Evolutionary conservation across 2,888 invertebrate genomes (phyloP), one percentile per base, ranked within the genome.

Genomic region (Ophonus ardosiacus): DNA sequence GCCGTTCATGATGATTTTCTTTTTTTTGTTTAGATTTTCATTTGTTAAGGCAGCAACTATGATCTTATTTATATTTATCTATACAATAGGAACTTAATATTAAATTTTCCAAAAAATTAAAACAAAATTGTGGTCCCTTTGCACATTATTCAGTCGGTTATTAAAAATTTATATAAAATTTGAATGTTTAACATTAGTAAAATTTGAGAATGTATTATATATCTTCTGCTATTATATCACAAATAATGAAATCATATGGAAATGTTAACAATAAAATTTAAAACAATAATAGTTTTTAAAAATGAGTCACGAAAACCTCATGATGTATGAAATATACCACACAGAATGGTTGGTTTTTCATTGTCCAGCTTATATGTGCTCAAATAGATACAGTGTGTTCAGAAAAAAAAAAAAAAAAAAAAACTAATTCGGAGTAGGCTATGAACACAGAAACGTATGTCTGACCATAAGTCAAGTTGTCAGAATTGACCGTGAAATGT

Each of bases 1-100:
- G 71, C 71, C 71, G 17, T 74, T 74, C 18, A 40, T 74, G 43
- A 74, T 74, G 71, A 74, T 74, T 74, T 71, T 63, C 43, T 68
- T 68, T 68, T 68, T 68, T 63, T 63, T 63, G 63, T 38, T 31
- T 38, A 38, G 40, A 15, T 74, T 74, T 74, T 43, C 40, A 74
- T 43, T 43, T 38, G 24, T 74, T 18, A 74, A 74, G 71, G 71
- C 71, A 74, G 71, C 71, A 74, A 74, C 71, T 74, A 74, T 43
- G 71, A 43, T 43, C 40, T 40, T 74, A 74, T 7, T 63, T 68
- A 68, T 15, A 38, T 74, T 43, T 63, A 68, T 38, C 31, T 74
- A 43, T 40, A 43, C 43, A 74, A 10, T 74, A 74, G 71, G 71
- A 74, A 74, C 71, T 74, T 17, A 74, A 43, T 17, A 43, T 40